A percentile compares a stretch with the other conserved stretches of the same genome.
These are phyloP conservation scores for Sebastes cheni DNA, from an alignment of 2,797 vertebrate genomes.

Conservation along the genomic window DNA sequence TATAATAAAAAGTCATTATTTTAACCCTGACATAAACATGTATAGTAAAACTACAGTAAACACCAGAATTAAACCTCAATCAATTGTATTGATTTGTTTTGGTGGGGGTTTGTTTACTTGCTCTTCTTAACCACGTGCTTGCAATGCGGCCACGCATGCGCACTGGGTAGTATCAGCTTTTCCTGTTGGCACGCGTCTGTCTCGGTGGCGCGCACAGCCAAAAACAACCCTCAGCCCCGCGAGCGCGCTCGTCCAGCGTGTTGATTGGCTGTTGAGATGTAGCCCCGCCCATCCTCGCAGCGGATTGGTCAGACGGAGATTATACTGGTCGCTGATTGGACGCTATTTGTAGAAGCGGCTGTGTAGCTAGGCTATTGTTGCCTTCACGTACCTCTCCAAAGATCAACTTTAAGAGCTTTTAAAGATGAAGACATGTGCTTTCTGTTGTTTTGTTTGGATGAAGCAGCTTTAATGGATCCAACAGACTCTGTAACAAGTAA, in stretches of 20 bases:
- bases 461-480: accelerated
- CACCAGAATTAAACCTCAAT: not conserved
- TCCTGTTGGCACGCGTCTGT: slow-evolving; percentile 60
- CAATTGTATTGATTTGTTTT: slow-evolving; percentile 11
- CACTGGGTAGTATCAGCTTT: not conserved
- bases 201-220: slow-evolving; percentile 69
- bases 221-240: slow-evolving; percentile 67
- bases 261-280: slow-evolving; percentile 40
- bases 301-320: slow-evolving; percentile 25
- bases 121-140: slow-evolving; percentile 71
- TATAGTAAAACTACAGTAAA: not conserved
- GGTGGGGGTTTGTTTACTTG: slow-evolving; percentile 77
- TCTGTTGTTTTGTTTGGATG: not conserved
- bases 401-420: not conserved
- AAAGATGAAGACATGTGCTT: not conserved
- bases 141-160: slow-evolving; percentile 59
- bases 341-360: slow-evolving; percentile 67
- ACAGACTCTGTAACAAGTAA: not conserved
- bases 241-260: slow-evolving; percentile 15
- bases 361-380: slow-evolving; percentile 70
- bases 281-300: slow-evolving; percentile 19
- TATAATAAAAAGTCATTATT: not conserved
- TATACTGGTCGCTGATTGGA: slow-evolving; percentile 49
- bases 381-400: slow-evolving; percentile 22
- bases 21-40: not conserved